These are phyloP conservation scores for Gambelia wislizenii DNA, from an alignment of 2,797 vertebrate species.

Conservation along the genomic window DNA sequence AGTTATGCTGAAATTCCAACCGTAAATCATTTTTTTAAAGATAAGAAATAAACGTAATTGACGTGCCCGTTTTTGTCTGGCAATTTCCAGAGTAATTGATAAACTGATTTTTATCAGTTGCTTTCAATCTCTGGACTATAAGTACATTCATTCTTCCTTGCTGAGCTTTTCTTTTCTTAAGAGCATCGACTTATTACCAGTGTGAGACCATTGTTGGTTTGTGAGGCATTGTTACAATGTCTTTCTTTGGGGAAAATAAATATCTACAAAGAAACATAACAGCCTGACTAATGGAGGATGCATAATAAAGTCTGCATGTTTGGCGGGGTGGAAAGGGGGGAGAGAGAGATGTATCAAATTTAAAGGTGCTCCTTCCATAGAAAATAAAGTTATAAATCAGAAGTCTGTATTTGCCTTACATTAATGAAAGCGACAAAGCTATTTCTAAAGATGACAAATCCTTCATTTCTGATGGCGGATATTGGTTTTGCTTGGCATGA, in stretches of 20 bases:
- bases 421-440: neutral
- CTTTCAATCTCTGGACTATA: no score
- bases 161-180: no score
- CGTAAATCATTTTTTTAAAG: no score
- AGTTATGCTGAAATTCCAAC: no score
- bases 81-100: no score
- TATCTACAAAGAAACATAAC: neutral
- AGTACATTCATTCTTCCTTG: no score
- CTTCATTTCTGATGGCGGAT: neutral
- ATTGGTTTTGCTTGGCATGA: neutral
- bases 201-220: neutral
- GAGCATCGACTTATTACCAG: neutral
- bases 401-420: neutral
- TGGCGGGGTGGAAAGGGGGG: neutral
- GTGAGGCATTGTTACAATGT: neutral
- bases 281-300: neutral
- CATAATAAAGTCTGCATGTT: neutral
- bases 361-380: neutral
- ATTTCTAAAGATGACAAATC: conserved; percentile 5
- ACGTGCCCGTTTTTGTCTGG: no score
- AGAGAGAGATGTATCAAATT: neutral
- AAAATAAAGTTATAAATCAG: conserved; percentile 28
- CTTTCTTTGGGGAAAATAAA: neutral
- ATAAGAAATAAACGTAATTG: no score
- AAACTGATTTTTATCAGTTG: no score